phyloP scores from a whole-genome alignment of 1,140 invertebrate species.

The Pinna nobilis region DNA sequence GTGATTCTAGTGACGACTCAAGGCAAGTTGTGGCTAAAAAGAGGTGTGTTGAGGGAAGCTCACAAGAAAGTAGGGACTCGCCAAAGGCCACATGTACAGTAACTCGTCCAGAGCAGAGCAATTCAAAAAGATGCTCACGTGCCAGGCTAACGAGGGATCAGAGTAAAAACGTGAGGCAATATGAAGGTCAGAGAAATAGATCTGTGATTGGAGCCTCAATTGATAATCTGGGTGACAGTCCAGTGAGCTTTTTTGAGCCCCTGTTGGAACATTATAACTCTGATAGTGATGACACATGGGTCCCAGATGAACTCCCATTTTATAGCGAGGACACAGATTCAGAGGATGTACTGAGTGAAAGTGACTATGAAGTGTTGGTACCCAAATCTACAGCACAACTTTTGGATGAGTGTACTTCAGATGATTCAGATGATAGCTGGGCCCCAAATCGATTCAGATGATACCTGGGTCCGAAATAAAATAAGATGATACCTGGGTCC shows the following conservation, averaged over 20 bases:
- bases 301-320: background rate
- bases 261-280: constrained; percentile 11
- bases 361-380: constrained; percentile 34
- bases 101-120: background rate
- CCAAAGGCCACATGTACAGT: background rate
- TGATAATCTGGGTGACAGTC: background rate
- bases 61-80: too few relatives aligned
- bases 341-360: constrained; percentile 16
- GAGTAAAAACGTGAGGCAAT: background rate
- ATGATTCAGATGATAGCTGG: constrained; percentile 41
- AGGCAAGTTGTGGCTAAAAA: too few relatives aligned
- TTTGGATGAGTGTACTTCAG: constrained; percentile 26
- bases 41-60: too few relatives aligned
- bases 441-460: background rate
- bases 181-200: background rate
- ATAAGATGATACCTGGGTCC: too few relatives aligned
- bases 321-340: constrained; percentile 10
- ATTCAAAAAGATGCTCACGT: background rate
- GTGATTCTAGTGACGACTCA: too few relatives aligned
- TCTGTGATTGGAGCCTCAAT: background rate
- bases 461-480: background rate
- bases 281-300: constrained; percentile 32
- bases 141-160: background rate
- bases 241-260: background rate
- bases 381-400: constrained; percentile 30